Evolutionary conservation across 2,888 invertebrate genomes (phyloP).

Genomic region (Drosophila rellima): DNA sequence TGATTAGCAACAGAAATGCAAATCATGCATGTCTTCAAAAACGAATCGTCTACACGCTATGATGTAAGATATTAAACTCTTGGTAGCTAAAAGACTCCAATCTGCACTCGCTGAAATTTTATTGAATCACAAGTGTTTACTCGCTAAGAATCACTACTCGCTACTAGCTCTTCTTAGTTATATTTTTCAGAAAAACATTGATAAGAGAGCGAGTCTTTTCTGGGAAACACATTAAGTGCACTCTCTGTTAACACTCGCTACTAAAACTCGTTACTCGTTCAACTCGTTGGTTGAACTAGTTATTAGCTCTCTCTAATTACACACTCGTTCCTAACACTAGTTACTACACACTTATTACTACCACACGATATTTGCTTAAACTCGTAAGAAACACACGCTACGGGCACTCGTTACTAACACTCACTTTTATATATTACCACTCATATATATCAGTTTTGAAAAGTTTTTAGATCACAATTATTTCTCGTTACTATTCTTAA

Average conservation of each 20-base stretch:
- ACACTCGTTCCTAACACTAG: background rate
- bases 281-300: background rate
- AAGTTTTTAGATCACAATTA: background rate
- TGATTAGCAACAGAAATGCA: slow-evolving; percentile 2
- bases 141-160: background rate
- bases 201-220: background rate
- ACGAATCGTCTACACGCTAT: background rate
- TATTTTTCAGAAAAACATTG: background rate
- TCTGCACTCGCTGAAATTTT: background rate
- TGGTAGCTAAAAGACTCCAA: background rate
- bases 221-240: background rate
- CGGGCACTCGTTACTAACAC: background rate
- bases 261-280: background rate
- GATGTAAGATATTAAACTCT: slow-evolving; percentile 1
- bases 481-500: background rate
- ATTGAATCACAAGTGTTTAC: background rate
- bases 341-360: background rate
- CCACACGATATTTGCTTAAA: background rate
- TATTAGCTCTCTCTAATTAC: background rate
- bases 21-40: slow-evolving; percentile 3
- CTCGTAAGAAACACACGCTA: background rate
- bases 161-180: background rate
- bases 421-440: background rate
- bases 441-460: background rate
- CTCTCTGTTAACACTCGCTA: background rate